Base-by-base conservation (phyloP, 2,888 invertebrate genomes). In the Acanthoscelides obtectus region DNA sequence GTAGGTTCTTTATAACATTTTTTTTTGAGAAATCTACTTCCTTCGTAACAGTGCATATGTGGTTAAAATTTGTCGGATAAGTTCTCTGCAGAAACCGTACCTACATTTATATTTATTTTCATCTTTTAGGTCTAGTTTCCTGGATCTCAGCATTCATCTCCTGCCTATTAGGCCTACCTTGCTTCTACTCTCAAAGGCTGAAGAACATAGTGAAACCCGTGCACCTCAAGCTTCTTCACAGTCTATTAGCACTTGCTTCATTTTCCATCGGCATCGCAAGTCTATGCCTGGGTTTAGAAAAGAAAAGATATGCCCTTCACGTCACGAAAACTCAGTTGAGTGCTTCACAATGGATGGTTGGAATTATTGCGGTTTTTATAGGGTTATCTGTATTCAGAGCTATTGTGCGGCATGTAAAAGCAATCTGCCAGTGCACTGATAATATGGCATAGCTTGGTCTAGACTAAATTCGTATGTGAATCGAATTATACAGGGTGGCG, bases 121-220 rank as follows among this genome's bases (percentile, higher is more conserved):
- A 22, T 66, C 1, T 76, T 78, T 72, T 69, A 80, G 80, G 80
- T 68, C 68, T 80, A 27, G 74, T 73, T 5, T 80, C 80, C 20
- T 80, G 80, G 80, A 68, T 80, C 20, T 70, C 79, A 17, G 72
- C 76, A 1, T 67, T 80, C 22, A 22, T 77, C 1, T 77, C 80
- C 6, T 71, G 76, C 22, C 3, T 79, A 6, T 69, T 77, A 6
- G 80, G 80, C 67, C 20, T 80, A 17, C 25, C 75, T 0, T 74
- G 78, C 17, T 76, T 76, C 8, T 76, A 78, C 25, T 66, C 79
- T 5, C 72, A 73, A 66, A 69, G 27, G 20, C 72, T 79, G 45
- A 75, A 72, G 22, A 72, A 21, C 19, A 66, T 75, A 19, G 25
- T 79, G 17, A 72, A 69, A 68, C 80, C 80, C 20, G 77, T 81